Percentiles rank a stretch among this genome's conserved stretches.
Conservation (phyloP, 2,888 invertebrate genomes). For the Leucoptera coffeella region DNA sequence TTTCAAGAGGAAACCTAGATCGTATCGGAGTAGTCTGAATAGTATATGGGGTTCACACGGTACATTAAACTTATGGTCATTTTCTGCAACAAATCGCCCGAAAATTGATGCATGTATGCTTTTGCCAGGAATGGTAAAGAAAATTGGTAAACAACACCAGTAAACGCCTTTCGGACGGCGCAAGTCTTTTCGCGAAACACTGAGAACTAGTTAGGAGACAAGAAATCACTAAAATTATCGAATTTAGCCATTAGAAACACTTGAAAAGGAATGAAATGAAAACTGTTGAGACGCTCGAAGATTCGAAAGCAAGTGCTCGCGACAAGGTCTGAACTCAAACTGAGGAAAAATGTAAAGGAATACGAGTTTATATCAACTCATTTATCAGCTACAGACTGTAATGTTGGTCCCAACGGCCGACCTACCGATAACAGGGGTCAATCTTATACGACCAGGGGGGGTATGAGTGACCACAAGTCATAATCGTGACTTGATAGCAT, state of each 20-base stretch:
- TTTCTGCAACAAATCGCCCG: slow-evolving; percentile 32
- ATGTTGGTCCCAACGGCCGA: no score
- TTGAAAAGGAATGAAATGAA: no score
- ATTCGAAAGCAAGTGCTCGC: slow-evolving; percentile 11
- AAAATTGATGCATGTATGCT: slow-evolving; percentile 40
- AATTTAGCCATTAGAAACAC: slow-evolving; percentile 38
- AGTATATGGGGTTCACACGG: slow-evolving; percentile 61
- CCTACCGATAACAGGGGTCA: no score
- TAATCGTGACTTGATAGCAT: no score
- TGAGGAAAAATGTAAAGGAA: slow-evolving; percentile 25
- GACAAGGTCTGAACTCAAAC: slow-evolving; percentile 11
- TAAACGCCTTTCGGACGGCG: no score
- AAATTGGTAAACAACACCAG: no score
- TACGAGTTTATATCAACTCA: slow-evolving; percentile 32
- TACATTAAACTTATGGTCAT: slow-evolving; percentile 45
- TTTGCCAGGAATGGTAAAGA: slow-evolving; percentile 15
- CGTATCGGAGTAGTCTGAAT: slow-evolving; percentile 65
- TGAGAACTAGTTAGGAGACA: slow-evolving; percentile 27
- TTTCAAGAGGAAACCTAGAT: slow-evolving; percentile 27
- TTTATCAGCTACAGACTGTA: no score
- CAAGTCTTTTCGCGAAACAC: no score
- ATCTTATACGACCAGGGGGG: no score
- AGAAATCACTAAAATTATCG: slow-evolving; percentile 27
- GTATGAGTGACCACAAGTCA: no score
- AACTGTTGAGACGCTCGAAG: slow-evolving; percentile 4